Base-by-base conservation (phyloP, 1,140 invertebrate species). In the Dreissena rostriformis region DNA sequence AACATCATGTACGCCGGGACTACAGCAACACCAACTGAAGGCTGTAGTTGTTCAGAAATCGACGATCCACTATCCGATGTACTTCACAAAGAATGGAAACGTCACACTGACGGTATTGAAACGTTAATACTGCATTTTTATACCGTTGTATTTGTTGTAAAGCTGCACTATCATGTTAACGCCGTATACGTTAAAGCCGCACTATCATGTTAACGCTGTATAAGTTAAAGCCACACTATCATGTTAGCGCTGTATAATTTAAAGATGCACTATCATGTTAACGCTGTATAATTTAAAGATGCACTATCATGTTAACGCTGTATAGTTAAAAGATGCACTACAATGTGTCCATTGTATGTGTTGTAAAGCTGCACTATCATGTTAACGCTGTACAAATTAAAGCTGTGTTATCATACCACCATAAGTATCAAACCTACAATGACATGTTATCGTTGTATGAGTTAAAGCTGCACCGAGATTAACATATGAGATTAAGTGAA, bases 11-110 rank as follows among this genome's bases (percentile, higher is more conserved):
- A 22, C 15, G 15, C 0, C 19, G 11, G 49, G 24, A 39, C 22
- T 22, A 57, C 49, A 79, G 22, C 51, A 53, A 39, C 65, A 70
- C 51, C 63, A 68, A 29, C 52, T 79, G 19, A 79, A 53, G 24
- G 77, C 77, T 1, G 57, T 70, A 49, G 68, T 55, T 39, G 51
- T 26, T 17, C 15, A 39, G n/a, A 24, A 51, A 17, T 79, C 77
- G n/a, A 52, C 14, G 24, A 22, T 49, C 10, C 52, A 68, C 22
- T 68, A 52, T 17, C 39, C 22, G 11, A 22, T 79, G 5, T 19
- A 0, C 12, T 79, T 79, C 67, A 71, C 66, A 2, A 61, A 52
- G 11, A 49, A 49, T 15, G 77, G 77, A 17, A 70, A 14, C n/a
- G 77, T 79, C 6, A 61, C 67, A 12, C 22, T 79, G 8, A 4